phyloP scores from a whole-genome alignment of 2,797 vertebrate genomes.

The Calcarius lapponicus region DNA sequence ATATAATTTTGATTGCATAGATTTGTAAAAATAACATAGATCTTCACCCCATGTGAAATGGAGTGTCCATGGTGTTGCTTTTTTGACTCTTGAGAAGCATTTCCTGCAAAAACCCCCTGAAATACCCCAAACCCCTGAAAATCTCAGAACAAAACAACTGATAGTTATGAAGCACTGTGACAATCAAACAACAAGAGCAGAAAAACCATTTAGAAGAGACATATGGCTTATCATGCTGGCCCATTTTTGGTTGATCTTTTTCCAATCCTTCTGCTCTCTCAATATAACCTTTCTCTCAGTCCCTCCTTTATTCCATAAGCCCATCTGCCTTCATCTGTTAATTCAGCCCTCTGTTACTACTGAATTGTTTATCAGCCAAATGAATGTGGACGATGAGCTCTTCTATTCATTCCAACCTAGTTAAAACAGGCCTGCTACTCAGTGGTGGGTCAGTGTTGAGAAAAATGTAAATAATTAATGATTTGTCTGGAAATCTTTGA shows the following conservation, averaged over 20 bases:
- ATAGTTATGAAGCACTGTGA: neutral
- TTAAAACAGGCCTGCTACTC: neutral
- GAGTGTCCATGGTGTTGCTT: neutral
- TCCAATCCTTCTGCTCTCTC: constrained; percentile 65
- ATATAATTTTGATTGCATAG: neutral
- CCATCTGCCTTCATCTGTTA: constrained; percentile 69
- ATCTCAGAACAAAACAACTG: neutral
- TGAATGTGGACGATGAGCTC: neutral
- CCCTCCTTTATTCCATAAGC: constrained; percentile 34
- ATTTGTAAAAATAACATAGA: neutral
- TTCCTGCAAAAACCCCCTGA: neutral
- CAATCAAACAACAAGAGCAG: constrained; percentile 52
- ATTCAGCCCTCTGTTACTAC: constrained; percentile 44
- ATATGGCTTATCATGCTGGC: constrained; percentile 66
- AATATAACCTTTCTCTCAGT: constrained; percentile 37
- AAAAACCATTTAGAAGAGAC: constrained; percentile 59
- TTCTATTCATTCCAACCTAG: constrained; percentile 2
- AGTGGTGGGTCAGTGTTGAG: neutral
- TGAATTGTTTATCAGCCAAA: constrained; percentile 45
- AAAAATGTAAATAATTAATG: neutral
- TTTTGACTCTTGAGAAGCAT: neutral
- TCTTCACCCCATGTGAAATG: neutral
- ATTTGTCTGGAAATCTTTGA: constrained; percentile 7
- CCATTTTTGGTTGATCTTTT: constrained; percentile 65
- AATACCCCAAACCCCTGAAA: neutral